Conservation (phyloP, 2,888 invertebrate genomes). For the Idaea straminata region DNA sequence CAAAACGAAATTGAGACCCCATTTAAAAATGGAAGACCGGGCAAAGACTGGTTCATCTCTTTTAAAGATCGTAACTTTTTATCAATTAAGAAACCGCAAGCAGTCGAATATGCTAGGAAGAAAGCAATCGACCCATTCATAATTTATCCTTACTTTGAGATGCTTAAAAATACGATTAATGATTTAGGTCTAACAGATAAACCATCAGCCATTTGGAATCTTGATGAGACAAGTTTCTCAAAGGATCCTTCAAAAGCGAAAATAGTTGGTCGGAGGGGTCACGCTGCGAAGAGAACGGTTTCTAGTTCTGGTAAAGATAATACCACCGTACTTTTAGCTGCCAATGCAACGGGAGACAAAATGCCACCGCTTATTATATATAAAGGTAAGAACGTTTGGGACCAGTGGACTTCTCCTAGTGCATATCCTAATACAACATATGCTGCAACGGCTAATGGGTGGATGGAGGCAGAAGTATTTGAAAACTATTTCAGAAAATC, state of each 20-base stretch:
- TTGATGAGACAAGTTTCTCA: slow-evolving; percentile 5
- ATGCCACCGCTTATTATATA: slow-evolving; percentile 1
- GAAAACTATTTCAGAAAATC: slow-evolving; percentile 37
- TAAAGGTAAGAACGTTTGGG: slow-evolving; percentile 6
- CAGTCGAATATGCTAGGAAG: slow-evolving; percentile 23
- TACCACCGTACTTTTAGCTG: neutral
- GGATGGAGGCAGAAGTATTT: slow-evolving; percentile 43
- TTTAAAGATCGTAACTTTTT: slow-evolving; percentile 25
- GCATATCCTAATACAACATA: slow-evolving; percentile 36
- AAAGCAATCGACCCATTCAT: slow-evolving; percentile 23
- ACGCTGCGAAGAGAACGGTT: neutral
- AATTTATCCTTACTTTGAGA: slow-evolving; percentile 18
- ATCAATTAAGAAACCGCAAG: slow-evolving; percentile 33
- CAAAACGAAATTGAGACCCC: neutral
- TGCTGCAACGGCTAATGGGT: slow-evolving; percentile 41
- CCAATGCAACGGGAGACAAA: slow-evolving; percentile 5
- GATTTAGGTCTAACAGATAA: no score
- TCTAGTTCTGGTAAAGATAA: slow-evolving; percentile 6
- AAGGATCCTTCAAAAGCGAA: slow-evolving; percentile 5
- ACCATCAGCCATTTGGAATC: slow-evolving; percentile 2
- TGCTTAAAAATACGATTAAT: slow-evolving; percentile 10
- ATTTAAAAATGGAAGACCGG: slow-evolving; percentile 9
- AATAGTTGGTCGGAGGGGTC: slow-evolving; percentile 5
- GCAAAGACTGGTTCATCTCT: slow-evolving; percentile 26
- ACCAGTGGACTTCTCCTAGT: slow-evolving; percentile 21